A percentile compares a stretch with the other conserved stretches of the same genome.
These are phyloP conservation scores for Choloepus hoffmanni DNA, from an alignment of 2,113 vertebrate species.

Conservation along the genomic window DNA sequence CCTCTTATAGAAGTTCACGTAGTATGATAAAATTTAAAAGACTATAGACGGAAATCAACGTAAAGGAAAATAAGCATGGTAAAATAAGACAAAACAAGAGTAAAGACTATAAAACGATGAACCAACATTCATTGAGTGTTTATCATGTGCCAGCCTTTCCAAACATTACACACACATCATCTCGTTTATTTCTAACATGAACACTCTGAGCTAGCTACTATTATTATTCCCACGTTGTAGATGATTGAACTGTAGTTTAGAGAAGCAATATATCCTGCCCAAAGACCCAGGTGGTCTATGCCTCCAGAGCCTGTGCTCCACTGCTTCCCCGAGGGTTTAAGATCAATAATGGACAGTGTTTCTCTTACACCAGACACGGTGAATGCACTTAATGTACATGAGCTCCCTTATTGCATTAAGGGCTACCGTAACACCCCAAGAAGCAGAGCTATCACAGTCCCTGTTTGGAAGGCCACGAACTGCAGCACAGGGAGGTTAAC, in stretches of 20 bases:
- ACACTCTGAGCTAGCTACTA: background rate
- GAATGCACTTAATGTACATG: background rate
- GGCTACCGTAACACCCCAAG: background rate
- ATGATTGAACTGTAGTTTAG: background rate
- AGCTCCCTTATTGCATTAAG: background rate
- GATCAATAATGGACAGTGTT: background rate
- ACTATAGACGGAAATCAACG: too few relatives aligned
- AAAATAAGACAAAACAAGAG: too few relatives aligned
- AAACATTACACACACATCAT: background rate
- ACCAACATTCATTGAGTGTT: background rate
- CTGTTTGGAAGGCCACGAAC: background rate
- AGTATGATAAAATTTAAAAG: too few relatives aligned
- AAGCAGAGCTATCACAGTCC: background rate
- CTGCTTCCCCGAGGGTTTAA: background rate
- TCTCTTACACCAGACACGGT: background rate
- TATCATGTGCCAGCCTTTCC: background rate
- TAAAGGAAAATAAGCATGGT: too few relatives aligned
- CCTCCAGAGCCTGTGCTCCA: background rate
- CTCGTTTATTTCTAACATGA: background rate
- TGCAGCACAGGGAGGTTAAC: background rate
- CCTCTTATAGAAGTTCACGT: too few relatives aligned
- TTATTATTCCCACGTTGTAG: background rate
- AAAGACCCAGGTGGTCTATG: background rate
- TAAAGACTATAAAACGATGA: background rate
- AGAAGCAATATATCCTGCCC: background rate